A percentile compares a stretch with the other conserved stretches of the same genome.
phyloP scores from a whole-genome alignment of 92 coral and sea anemone species.

The Bergia puertoricense region DNA sequence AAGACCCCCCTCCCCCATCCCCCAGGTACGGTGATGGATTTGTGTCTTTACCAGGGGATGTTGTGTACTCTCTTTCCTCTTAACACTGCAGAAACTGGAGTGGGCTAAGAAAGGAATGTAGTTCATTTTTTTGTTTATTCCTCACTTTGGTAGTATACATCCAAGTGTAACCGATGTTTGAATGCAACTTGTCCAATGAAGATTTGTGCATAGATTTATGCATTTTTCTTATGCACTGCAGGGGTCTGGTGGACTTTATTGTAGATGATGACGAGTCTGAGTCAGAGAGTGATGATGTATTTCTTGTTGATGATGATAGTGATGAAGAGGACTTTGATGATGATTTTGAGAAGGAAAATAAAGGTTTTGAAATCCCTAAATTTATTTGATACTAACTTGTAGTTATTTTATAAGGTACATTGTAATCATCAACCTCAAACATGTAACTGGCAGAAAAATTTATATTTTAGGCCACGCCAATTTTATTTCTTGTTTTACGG shows the following conservation, averaged over 20 bases:
- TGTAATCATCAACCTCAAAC: not conserved
- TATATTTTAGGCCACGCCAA: too few species aligned
- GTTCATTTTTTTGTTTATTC: too few species aligned
- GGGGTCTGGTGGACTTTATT: not conserved
- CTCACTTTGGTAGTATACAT: too few species aligned
- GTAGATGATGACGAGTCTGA: not conserved
- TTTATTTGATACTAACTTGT: not conserved
- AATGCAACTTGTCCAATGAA: not conserved
- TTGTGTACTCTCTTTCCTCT: too few species aligned
- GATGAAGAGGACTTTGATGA: slow-evolving; percentile 61
- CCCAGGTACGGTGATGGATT: too few species aligned
- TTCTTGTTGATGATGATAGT: slow-evolving; percentile 64
- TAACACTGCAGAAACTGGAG: too few species aligned
- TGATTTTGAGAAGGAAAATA: slow-evolving; percentile 37
- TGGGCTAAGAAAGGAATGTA: too few species aligned
- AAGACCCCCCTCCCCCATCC: too few species aligned
- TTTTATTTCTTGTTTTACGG: too few species aligned
- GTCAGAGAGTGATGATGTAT: slow-evolving; percentile 38
- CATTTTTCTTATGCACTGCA: not conserved
- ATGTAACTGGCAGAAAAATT: not conserved
- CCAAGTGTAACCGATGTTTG: not conserved
- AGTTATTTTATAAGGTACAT: not conserved
- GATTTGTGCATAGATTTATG: too few species aligned
- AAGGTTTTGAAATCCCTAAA: not conserved
- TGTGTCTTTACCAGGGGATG: too few species aligned